Evolutionary conservation across 2,888 invertebrate genomes (phyloP), one percentile per base, ranked within the genome.

Genomic region (Punctoribates punctum): DNA sequence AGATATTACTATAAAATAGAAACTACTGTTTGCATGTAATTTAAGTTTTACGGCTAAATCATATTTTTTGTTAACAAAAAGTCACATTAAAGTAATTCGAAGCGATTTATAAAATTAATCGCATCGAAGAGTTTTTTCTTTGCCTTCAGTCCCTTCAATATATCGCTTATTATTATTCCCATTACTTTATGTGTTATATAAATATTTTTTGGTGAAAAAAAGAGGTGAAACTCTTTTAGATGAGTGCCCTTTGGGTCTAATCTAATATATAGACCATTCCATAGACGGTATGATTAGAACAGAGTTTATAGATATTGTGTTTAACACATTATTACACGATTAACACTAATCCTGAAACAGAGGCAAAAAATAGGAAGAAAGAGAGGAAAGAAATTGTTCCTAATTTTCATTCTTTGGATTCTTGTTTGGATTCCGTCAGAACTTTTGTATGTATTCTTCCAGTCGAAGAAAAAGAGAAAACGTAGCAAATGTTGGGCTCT

Each of bases 91-190:
- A 60, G 60, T 60, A 60, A 60, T 60, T 60, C 15, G 25, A 60
- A 60, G 25, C 60, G 4, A 60, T 60, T 60, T 60, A 25, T 60
- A 23, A 60, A 60, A 60, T 23, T 60, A 60, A 60, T 60, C 60
- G 60, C 60, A 11, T 54, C 20, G n/a, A 54, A 60, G 17, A 17
- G 17, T 5, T 60, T 60, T 60, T 23, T 42, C 11, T 9, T 9
- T 9, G 54, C n/a, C 54, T 54, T 20, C 54, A 60, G 11, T 25
- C 23, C 11, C 23, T 25, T 15, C 11, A 60, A 60, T 4, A 15
- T 60, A 46, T 46, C 9, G 15, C 15, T 46, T 46, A 46, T 11
- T 15, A 46, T 15, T 46, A 46, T 46, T 46, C 9, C 46, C 15
- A 46, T 46, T 46, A 46, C 9, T 15, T 11, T n/a, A n/a, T n/a